Evolutionary conservation across 2,888 invertebrate species (phyloP).

Genomic region (Mimumesa dahlbomi): DNA sequence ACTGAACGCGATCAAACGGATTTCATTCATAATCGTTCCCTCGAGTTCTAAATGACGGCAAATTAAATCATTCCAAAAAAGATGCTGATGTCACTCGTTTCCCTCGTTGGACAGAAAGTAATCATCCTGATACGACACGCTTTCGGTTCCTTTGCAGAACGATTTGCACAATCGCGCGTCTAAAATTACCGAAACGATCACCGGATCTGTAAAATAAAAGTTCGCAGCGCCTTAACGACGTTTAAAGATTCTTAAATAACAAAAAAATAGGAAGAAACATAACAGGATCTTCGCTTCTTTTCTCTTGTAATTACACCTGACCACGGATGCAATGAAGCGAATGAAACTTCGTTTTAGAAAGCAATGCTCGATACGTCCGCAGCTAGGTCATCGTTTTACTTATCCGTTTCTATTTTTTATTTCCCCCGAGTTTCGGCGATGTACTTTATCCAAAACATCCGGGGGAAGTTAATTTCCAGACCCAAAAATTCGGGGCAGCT

Average conservation of each 20-base stretch:
- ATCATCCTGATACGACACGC: conserved; percentile 22
- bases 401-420: background rate
- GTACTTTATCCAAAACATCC: too few relatives aligned
- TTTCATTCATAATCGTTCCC: background rate
- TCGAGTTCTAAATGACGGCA: background rate
- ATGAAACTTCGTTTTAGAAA: background rate
- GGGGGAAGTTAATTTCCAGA: too few relatives aligned
- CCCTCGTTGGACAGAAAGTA: conserved; percentile 20
- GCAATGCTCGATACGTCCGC: background rate
- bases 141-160: conserved; percentile 19
- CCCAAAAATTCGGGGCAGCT: too few relatives aligned
- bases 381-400: background rate
- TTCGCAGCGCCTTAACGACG: background rate
- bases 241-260: background rate
- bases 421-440: too few relatives aligned
- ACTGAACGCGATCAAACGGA: too few relatives aligned
- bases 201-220: background rate
- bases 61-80: conserved; percentile 2
- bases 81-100: conserved; percentile 20
- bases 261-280: background rate
- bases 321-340: background rate
- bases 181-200: conserved; percentile 12
- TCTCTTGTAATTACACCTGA: background rate
- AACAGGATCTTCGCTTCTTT: background rate
- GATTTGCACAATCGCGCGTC: conserved; percentile 11